Evolutionary conservation across 2,888 invertebrate species (phyloP).

Genomic region (Macaria liturata): DNA sequence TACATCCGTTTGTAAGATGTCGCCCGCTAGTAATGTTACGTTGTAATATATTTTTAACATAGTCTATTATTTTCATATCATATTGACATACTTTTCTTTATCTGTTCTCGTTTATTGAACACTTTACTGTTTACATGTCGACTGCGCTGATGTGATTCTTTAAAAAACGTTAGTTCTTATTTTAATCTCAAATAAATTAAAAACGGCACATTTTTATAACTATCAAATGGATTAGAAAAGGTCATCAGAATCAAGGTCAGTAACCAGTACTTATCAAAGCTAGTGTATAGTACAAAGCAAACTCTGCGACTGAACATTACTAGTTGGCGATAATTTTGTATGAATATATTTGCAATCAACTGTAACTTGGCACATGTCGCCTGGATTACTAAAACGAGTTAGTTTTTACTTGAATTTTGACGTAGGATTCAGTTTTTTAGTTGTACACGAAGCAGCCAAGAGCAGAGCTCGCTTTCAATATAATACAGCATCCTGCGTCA

Average conservation of each 20-base stretch:
- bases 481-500: constrained; percentile 25
- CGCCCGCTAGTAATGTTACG: constrained; percentile 58
- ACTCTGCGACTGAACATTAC: constrained; percentile 49
- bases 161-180: too few species aligned
- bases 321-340: constrained; percentile 53
- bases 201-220: too few species aligned
- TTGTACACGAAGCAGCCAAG: too few species aligned
- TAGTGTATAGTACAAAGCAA: constrained; percentile 52
- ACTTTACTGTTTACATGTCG: too few species aligned
- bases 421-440: too few species aligned
- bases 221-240: too few species aligned
- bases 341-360: constrained; percentile 18
- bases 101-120: constrained; percentile 23
- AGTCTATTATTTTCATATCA: constrained; percentile 13
- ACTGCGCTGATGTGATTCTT: too few species aligned
- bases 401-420: too few species aligned
- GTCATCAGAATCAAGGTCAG: too few species aligned
- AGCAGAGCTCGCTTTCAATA: too few species aligned
- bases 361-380: constrained; percentile 37
- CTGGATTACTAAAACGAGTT: too few species aligned
- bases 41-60: constrained; percentile 8
- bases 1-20: constrained; percentile 33
- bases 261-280: constrained; percentile 38
- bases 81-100: constrained; percentile 28
- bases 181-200: too few species aligned